Conservation (phyloP, 2,888 invertebrate species). For the Hyposoter didymator region DNA sequence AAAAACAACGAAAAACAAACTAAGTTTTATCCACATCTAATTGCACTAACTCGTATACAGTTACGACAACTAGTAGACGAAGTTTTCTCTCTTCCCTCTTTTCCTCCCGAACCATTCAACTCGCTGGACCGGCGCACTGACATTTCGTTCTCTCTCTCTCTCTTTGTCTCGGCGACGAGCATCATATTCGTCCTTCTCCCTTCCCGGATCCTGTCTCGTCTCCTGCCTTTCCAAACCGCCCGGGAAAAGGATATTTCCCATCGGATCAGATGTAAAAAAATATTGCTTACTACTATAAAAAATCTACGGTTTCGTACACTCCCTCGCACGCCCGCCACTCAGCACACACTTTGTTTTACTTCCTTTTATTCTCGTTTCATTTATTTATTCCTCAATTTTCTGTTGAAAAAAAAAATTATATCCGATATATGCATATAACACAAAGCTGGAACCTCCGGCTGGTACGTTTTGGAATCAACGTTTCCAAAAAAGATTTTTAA, state of each 20-base stretch:
- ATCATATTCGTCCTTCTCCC: neutral
- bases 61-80: conserved; percentile 67
- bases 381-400: neutral
- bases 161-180: neutral
- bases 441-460: conserved; percentile 2
- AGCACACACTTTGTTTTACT: neutral
- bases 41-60: conserved; percentile 71
- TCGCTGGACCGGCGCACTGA: conserved; percentile 9
- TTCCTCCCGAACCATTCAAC: neutral
- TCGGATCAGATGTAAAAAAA: conserved; percentile 66
- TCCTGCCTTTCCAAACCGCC: conserved; percentile 22
- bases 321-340: conserved; percentile 31
- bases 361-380: conserved; percentile 10
- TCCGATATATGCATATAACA: neutral
- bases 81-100: conserved; percentile 36
- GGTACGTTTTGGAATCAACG: neutral
- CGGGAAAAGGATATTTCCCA: conserved; percentile 48
- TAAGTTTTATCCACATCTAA: conserved; percentile 69
- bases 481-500: neutral
- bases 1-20: conserved; percentile 31
- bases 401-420: neutral
- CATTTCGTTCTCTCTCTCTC: neutral
- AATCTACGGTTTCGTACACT: conserved; percentile 59
- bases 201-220: conserved; percentile 16
- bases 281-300: conserved; percentile 70